These are phyloP conservation scores for Apostichopus parvimensis DNA, from an alignment of 35 echinoderm and acorn worm genomes.

Conservation along the genomic window DNA sequence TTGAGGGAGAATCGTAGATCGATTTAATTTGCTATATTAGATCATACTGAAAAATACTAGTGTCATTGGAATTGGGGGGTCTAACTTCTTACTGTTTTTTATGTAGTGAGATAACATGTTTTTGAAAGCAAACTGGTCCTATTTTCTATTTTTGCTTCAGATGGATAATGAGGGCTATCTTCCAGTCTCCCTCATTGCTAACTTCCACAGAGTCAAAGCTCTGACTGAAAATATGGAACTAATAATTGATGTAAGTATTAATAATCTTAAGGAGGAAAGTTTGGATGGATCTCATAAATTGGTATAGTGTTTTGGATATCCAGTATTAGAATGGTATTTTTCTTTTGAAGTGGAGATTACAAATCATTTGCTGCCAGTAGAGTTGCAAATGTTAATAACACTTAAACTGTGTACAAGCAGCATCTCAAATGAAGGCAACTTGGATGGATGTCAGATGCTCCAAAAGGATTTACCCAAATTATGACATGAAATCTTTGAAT, in stretches of 20 bases:
- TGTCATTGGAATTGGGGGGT: no score
- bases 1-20: no score
- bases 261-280: not conserved
- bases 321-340: no score
- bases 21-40: no score
- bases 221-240: slow-evolving; percentile 68
- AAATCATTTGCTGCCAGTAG: no score
- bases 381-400: no score
- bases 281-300: not conserved
- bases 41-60: no score
- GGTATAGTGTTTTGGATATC: not conserved
- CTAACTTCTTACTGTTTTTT: no score
- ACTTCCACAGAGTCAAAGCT: slow-evolving; percentile 91
- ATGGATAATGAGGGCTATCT: slow-evolving; percentile 96
- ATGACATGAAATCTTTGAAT: not conserved
- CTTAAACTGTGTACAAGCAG: no score
- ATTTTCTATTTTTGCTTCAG: slow-evolving; percentile 41
- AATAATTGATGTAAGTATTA: slow-evolving; percentile 80
- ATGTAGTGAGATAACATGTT: not conserved
- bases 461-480: not conserved
- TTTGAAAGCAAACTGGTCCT: not conserved
- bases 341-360: no score
- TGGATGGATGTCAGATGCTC: no score
- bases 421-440: no score
- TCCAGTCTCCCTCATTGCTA: slow-evolving; percentile 83